Evolutionary conservation across 2,888 invertebrate species (phyloP).

Genomic region (Melanargia galathea): DNA sequence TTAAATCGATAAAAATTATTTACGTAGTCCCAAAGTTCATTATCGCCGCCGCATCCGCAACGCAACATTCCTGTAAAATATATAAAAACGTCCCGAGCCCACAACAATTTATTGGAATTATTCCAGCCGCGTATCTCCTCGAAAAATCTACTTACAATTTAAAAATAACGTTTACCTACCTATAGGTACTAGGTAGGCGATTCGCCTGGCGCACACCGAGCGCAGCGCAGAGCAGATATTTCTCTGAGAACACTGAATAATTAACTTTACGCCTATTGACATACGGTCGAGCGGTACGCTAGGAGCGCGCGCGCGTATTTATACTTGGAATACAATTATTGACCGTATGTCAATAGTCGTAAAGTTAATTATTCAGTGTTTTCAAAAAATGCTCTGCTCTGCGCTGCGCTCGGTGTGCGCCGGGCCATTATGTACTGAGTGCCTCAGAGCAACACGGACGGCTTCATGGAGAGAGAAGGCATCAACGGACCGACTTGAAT

Average conservation of each 20-base stretch:
- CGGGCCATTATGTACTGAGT: slow-evolving; percentile 13
- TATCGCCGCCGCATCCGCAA: slow-evolving; percentile 13
- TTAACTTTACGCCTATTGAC: too few species aligned
- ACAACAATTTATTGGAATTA: slow-evolving; percentile 69
- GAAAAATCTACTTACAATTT: slow-evolving; percentile 37
- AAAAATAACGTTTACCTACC: slow-evolving; percentile 31
- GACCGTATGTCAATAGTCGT: too few species aligned
- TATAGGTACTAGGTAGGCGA: too few species aligned
- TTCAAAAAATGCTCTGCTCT: too few species aligned
- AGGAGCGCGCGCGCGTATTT: too few species aligned
- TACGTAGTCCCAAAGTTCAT: background rate
- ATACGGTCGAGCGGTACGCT: too few species aligned
- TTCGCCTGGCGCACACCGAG: too few species aligned
- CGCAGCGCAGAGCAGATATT: too few species aligned
- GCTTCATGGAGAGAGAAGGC: background rate
- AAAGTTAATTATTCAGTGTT: too few species aligned
- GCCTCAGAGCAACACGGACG: background rate
- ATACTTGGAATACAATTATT: too few species aligned
- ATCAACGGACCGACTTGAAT: background rate
- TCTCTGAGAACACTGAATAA: too few species aligned
- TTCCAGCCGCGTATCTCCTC: slow-evolving; percentile 55
- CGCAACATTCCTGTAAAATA: slow-evolving; percentile 36
- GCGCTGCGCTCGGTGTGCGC: too few species aligned
- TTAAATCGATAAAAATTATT: background rate
- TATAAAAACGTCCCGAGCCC: slow-evolving; percentile 54